Percentiles rank a stretch among this genome's conserved stretches.
These are phyloP conservation scores for Schizotus pectinicornis DNA, from an alignment of 2,888 invertebrate genomes.

Conservation along the genomic window DNA sequence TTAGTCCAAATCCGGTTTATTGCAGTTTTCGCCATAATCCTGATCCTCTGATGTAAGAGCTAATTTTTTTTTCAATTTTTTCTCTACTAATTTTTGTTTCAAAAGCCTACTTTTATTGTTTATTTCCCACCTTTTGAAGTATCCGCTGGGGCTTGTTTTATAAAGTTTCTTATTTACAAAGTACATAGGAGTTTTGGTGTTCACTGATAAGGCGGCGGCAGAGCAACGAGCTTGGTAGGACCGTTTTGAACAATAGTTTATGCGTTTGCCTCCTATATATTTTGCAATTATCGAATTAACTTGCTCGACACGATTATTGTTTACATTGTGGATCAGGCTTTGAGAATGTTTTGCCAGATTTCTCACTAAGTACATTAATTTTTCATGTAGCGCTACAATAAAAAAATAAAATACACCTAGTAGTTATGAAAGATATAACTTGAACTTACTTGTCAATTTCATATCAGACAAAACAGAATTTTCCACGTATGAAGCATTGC, in stretches of 20 bases:
- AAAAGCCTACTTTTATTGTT: background rate
- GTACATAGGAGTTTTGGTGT: slow-evolving; percentile 7
- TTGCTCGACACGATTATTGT: slow-evolving; percentile 16
- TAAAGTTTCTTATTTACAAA: slow-evolving; percentile 1
- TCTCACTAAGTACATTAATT: slow-evolving; percentile 8
- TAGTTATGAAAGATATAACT: background rate
- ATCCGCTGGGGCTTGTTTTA: slow-evolving; percentile 1
- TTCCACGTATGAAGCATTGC: background rate
- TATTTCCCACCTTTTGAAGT: slow-evolving; percentile 1
- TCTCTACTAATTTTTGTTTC: background rate
- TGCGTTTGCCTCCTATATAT: slow-evolving; percentile 16
- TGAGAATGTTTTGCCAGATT: slow-evolving; percentile 4
- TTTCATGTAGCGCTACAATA: background rate
- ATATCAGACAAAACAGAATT: background rate
- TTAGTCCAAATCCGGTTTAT: background rate
- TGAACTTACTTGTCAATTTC: background rate
- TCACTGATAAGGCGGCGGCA: slow-evolving; percentile 8
- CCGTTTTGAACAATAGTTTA: slow-evolving; percentile 14
- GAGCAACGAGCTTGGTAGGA: slow-evolving; percentile 17
- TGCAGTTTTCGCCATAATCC: background rate
- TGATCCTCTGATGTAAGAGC: background rate
- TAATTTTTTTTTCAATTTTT: background rate
- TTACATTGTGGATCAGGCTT: slow-evolving; percentile 16
- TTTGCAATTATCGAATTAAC: slow-evolving; percentile 17
- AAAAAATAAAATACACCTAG: background rate